Percentiles rank a stretch among this genome's conserved stretches.
Evolutionary conservation across 2,888 invertebrate genomes (phyloP).

Genomic region (Calameuta idolon): DNA sequence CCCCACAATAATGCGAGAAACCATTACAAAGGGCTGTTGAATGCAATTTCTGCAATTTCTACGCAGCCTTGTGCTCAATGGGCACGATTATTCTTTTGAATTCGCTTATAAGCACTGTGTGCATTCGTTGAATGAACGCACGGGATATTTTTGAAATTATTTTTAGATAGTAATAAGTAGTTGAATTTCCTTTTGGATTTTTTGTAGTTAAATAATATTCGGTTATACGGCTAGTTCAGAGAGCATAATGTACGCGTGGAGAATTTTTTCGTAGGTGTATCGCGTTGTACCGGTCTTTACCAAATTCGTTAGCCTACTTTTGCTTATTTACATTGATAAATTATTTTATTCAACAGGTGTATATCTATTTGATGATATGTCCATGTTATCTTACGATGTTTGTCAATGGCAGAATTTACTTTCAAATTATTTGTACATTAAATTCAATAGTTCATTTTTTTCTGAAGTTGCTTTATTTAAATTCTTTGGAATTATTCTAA

Average conservation of each 20-base stretch:
- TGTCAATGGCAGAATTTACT: neutral
- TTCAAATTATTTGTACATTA: neutral
- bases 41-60: neutral
- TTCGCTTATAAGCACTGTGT: neutral
- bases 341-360: slow-evolving; percentile 23
- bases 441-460: neutral
- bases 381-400: neutral
- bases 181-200: neutral
- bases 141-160: neutral
- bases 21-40: neutral
- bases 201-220: neutral
- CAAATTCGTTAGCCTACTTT: slow-evolving; percentile 20
- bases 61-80: neutral
- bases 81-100: neutral
- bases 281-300: slow-evolving; percentile 10
- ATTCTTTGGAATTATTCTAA: neutral
- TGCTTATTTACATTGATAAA: slow-evolving; percentile 20
- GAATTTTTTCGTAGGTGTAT: slow-evolving; percentile 10
- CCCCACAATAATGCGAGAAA: neutral
- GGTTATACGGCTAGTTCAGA: neutral
- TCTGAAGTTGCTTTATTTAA: neutral
- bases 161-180: neutral
- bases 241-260: neutral
- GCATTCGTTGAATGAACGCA: neutral
- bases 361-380: neutral